Evolutionary conservation across 2,797 vertebrate genomes (phyloP), one percentile per base, ranked within the genome.

Genomic region (Macropodus opercularis): DNA sequence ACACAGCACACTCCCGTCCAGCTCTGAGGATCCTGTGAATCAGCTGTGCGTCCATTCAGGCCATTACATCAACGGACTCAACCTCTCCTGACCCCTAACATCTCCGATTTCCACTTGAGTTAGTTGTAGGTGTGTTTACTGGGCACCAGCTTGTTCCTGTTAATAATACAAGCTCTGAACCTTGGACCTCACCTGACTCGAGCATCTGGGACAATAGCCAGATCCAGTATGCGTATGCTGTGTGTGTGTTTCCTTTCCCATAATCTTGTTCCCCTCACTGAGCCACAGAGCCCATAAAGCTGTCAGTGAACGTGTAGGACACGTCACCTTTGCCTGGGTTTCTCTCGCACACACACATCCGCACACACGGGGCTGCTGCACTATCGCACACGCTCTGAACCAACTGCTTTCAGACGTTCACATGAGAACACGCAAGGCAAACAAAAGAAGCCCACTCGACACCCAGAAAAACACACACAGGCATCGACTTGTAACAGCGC

Each of bases 171-270:
- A 93, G 91, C 90, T 78, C 80, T 92, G 90, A 92, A 92, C 89
- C 90, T 85, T 90, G 87, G 91, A 89, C 91, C 93, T 90, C 94
- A 96, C 94, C 95, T 96, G 94, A 89, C 93, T 89, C 82, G 87
- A 86, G 89, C 78, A 84, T 92, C 89, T 93, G 90, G 92, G 93
- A 93, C 89, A 90, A 89, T 79, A 87, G 92, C 91, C 93, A 94
- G 87, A 85, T 88, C 5, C 11, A 58, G 54, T 50, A 71, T 75
- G 54, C 46, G 69, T 57, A 59, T 36, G 61, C n/a, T 51, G 67
- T 50, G 65, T 35, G 43, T 65, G 67, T 51, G 78, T 46, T 92
- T 91, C 80, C 86, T 92, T 94, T 94, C 91, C 91, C 92, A 92
- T 92, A 91, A 91, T 93, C 92, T 88, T 84, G 91, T 90, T 94